These are phyloP conservation scores for Gastracanthus pulcherrimus DNA, from an alignment of 2,888 invertebrate species.

Conservation along the genomic window DNA sequence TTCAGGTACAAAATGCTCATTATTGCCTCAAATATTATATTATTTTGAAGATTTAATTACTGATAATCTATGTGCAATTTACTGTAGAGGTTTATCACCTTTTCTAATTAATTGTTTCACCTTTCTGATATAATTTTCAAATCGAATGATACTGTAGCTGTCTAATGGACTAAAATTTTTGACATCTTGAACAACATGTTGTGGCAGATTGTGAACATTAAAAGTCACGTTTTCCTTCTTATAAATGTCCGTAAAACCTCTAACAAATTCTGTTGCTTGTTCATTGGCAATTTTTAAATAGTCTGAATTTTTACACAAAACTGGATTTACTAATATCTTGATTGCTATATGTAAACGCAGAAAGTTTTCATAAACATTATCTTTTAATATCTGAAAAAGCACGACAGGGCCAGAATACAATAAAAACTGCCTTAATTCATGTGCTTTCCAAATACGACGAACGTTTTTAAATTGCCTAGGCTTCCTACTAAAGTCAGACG, in stretches of 20 bases:
- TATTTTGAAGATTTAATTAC: not conserved
- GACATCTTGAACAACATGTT: constrained; percentile 2
- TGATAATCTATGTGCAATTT: not conserved
- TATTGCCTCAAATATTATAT: too few relatives aligned
- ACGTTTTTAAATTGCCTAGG: constrained; percentile 11
- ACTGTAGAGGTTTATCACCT: not conserved
- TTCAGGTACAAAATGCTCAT: too few relatives aligned
- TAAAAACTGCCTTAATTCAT: constrained; percentile 59
- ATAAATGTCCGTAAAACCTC: constrained; percentile 62
- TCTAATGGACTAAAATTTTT: not conserved
- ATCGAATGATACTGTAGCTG: not conserved
- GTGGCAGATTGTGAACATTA: constrained; percentile 65
- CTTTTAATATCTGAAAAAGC: constrained; percentile 46
- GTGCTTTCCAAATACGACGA: constrained; percentile 55
- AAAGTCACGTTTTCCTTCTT: constrained; percentile 62
- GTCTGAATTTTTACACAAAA: too few relatives aligned
- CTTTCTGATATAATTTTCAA: constrained; percentile 14
- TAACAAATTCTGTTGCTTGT: constrained; percentile 60
- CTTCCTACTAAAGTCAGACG: constrained; percentile 14
- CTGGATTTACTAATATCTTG: constrained; percentile 39
- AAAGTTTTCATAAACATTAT: constrained; percentile 57
- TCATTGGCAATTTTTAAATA: constrained; percentile 14
- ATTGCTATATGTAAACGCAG: constrained; percentile 58
- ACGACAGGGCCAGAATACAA: constrained; percentile 61
- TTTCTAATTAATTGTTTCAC: not conserved